Base-by-base conservation (phyloP, 2,797 vertebrate genomes). In the Taenioides sp. region DNA sequence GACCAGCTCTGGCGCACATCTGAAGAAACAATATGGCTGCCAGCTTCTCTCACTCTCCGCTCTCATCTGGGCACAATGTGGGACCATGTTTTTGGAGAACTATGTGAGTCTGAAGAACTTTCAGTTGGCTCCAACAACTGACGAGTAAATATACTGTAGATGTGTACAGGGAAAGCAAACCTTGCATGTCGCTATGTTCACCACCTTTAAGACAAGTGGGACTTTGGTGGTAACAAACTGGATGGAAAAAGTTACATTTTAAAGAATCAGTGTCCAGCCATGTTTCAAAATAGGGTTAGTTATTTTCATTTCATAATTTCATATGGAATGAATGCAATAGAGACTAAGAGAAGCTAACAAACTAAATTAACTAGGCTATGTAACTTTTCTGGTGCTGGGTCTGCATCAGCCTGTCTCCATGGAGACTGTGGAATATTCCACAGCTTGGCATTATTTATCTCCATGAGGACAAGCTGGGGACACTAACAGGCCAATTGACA, bases 21-120 rank as follows among this genome's bases (percentile, higher is more conserved):
- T 9, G 62, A 22, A 4, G 43, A 70, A 40, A 76, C 5, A 57
- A 67, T 70, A 55, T 77, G 67, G 78, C 69, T 59, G 17, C 31
- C 40, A n/a, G 31, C 76, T 18, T 43, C 63, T 62, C 67, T 74
- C 65, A 31, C 34, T 77, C 61, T 22, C 14, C 55, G 20, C 27
- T 58, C 63, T 69, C 79, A 86, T 88, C 82, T 87, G 86, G 64
- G 40, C 72, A 71, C 84, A 84, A 77, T 72, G 69, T 79, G 82
- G 69, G 72, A 63, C 52, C 11, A 64, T 85, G 85, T 87, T 87
- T 60, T 78, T 73, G 59, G 57, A 31, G 16, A 80, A 64, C 40
- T 65, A 6, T 54, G 70, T 3, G 40, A 43, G 40, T 18, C 57
- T 16, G 67, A 70, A 75, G 2, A 37, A 23, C 54, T 75, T 78